Percentiles rank a stretch among this genome's conserved stretches.
Evolutionary conservation across 2,888 invertebrate species (phyloP).

Genomic region (Antheraea yamamai): DNA sequence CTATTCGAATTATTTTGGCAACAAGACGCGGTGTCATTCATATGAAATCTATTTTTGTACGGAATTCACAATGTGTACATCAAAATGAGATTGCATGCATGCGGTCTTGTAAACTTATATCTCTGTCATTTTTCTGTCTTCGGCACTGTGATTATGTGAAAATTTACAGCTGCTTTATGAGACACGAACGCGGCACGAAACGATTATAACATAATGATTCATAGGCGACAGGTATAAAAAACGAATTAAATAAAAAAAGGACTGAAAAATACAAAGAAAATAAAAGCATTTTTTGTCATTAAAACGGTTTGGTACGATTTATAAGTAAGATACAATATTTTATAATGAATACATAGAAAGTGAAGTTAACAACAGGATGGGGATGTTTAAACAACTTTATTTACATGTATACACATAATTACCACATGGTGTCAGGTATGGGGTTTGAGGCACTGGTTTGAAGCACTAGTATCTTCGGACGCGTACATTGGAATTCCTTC

Average conservation of each 20-base stretch:
- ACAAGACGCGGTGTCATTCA: conserved; percentile 67
- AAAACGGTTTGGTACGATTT: neutral
- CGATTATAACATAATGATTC: conserved; percentile 6
- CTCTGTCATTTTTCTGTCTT: conserved; percentile 26
- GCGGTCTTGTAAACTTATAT: conserved; percentile 36
- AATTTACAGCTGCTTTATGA: conserved; percentile 23
- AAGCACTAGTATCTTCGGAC: too few species aligned
- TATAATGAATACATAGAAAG: neutral
- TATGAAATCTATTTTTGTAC: conserved; percentile 73
- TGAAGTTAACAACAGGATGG: neutral
- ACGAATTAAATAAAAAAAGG: neutral
- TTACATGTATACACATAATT: too few species aligned
- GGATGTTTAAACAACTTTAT: too few species aligned
- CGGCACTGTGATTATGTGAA: conserved; percentile 25
- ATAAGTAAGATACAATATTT: neutral
- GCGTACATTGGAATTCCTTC: too few species aligned
- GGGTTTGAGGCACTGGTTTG: too few species aligned
- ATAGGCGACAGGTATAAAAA: conserved; percentile 4
- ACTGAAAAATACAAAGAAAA: neutral
- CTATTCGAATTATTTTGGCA: conserved; percentile 79
- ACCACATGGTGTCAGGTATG: too few species aligned
- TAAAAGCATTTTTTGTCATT: neutral
- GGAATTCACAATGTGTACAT: conserved; percentile 59
- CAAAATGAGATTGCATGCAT: conserved; percentile 47
- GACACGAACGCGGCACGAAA: conserved; percentile 5